Percentiles rank a stretch among this genome's conserved stretches.
Conservation (phyloP, 2,113 vertebrate genomes). For the Lichenostomus cassidix region DNA sequence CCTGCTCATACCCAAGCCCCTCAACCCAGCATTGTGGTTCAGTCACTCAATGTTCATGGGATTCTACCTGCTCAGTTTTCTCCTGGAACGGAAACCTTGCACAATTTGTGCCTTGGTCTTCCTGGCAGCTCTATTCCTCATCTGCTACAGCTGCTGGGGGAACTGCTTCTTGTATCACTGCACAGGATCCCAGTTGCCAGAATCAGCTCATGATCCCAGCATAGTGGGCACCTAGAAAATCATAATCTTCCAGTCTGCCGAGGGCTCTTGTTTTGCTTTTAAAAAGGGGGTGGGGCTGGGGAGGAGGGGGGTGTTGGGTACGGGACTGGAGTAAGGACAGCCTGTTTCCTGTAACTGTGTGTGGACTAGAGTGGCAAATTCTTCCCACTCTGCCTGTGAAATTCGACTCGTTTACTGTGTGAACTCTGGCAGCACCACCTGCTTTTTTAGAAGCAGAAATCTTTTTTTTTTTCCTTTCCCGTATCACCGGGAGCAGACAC, state of each 20-base stretch:
- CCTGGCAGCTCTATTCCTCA: slow-evolving; percentile 94
- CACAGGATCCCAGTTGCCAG: slow-evolving; percentile 87
- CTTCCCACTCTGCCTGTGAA: slow-evolving; percentile 73
- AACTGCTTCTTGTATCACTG: slow-evolving; percentile 99
- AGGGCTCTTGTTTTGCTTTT: slow-evolving; percentile 63
- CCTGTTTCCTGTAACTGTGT: slow-evolving; percentile 33
- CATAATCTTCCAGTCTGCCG: background rate
- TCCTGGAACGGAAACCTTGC: slow-evolving; percentile 98
- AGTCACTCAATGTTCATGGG: slow-evolving; percentile 99
- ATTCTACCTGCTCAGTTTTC: slow-evolving; percentile 99
- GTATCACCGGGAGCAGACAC: slow-evolving; percentile 55
- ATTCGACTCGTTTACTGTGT: slow-evolving; percentile 76
- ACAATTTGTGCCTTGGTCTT: slow-evolving; percentile 99
- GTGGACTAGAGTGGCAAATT: slow-evolving; percentile 59
- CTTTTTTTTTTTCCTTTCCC: slow-evolving; percentile 38
- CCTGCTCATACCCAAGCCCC: slow-evolving; percentile 97
- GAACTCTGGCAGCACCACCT: slow-evolving; percentile 74
- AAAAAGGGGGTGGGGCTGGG: slow-evolving; percentile 59
- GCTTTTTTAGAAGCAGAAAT: slow-evolving; percentile 73
- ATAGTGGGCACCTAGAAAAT: slow-evolving; percentile 89
- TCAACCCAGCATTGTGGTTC: slow-evolving; percentile 98
- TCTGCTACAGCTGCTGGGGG: slow-evolving; percentile 99
- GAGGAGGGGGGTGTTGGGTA: slow-evolving; percentile 68
- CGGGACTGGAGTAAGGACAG: slow-evolving; percentile 67
- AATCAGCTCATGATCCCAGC: slow-evolving; percentile 89